Percentiles rank a stretch among this genome's conserved stretches.
Conservation (phyloP, 2,888 invertebrate genomes). For the Hedychridium roseum region DNA sequence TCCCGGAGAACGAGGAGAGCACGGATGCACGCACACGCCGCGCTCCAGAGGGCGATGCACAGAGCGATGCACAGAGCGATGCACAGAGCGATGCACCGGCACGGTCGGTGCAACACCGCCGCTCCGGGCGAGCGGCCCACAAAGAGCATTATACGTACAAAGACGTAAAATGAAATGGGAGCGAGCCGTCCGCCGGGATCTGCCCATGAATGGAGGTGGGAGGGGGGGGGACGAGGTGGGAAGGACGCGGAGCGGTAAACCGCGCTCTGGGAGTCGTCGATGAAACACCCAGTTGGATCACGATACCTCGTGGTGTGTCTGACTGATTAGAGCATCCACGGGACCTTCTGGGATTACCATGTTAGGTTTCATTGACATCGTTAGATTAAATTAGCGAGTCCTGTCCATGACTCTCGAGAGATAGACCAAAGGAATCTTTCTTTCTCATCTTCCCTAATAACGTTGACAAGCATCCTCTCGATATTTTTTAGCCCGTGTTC, state of each 20-base stretch:
- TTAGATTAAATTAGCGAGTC: too few relatives aligned
- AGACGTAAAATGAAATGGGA: conserved; percentile 57
- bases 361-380: too few relatives aligned
- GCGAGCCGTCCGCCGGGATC: conserved; percentile 51
- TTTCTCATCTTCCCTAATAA: too few relatives aligned
- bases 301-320: too few relatives aligned
- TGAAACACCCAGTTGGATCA: too few relatives aligned
- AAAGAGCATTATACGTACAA: conserved; percentile 56
- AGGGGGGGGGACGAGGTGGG: conserved; percentile 23
- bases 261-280: too few relatives aligned
- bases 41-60: conserved; percentile 9
- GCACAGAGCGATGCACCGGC: conserved; percentile 24
- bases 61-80: conserved; percentile 16
- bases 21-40: conserved; percentile 1
- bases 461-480: too few relatives aligned
- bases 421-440: too few relatives aligned
- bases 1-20: conserved; percentile 17
- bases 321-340: too few relatives aligned
- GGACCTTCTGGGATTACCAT: too few relatives aligned
- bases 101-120: conserved; percentile 20
- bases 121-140: conserved; percentile 39
- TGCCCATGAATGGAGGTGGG: conserved; percentile 23
- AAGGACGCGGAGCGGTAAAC: conserved; percentile 13
- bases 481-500: too few relatives aligned
- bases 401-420: too few relatives aligned